These are phyloP conservation scores for Drosophila ananassae DNA, from an alignment of 1,140 invertebrate species.

Conservation along the genomic window DNA sequence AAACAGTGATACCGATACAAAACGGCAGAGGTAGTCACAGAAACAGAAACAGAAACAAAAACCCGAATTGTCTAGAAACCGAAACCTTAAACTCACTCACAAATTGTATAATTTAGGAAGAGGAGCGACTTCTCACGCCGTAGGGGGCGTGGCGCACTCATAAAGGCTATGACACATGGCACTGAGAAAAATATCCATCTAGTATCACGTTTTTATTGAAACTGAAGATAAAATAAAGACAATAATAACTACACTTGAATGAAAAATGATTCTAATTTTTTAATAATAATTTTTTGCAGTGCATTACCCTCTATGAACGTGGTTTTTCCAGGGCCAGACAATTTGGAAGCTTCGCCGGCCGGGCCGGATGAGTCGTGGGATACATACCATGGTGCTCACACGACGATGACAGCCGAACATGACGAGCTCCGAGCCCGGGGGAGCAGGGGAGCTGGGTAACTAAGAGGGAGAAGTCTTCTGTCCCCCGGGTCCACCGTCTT, in stretches of 20 bases:
- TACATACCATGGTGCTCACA: background rate
- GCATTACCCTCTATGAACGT: constrained; percentile 28
- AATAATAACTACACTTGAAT: background rate
- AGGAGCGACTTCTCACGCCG: constrained; percentile 50
- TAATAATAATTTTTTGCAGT: constrained; percentile 4
- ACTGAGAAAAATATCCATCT: constrained; percentile 2
- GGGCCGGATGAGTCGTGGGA: constrained; percentile 40
- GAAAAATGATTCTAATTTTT: background rate
- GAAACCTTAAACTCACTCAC: constrained; percentile 26
- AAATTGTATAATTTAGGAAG: constrained; percentile 73
- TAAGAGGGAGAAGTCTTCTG: background rate
- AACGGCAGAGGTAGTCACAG: too few species aligned
- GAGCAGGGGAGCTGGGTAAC: background rate
- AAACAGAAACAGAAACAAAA: background rate
- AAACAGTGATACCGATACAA: background rate
- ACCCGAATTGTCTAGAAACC: constrained; percentile 35
- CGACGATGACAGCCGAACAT: constrained; percentile 26
- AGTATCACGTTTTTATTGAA: background rate
- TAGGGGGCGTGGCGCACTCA: constrained; percentile 36
- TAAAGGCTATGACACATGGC: constrained; percentile 26
- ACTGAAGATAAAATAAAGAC: constrained; percentile 2
- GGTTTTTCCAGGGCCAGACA: constrained; percentile 44
- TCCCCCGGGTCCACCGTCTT: constrained; percentile 5
- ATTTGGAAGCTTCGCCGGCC: constrained; percentile 35
- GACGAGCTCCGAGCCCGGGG: constrained; percentile 6